phyloP scores from a whole-genome alignment of 2,113 vertebrate species.

The Fulmarus glacialis region DNA sequence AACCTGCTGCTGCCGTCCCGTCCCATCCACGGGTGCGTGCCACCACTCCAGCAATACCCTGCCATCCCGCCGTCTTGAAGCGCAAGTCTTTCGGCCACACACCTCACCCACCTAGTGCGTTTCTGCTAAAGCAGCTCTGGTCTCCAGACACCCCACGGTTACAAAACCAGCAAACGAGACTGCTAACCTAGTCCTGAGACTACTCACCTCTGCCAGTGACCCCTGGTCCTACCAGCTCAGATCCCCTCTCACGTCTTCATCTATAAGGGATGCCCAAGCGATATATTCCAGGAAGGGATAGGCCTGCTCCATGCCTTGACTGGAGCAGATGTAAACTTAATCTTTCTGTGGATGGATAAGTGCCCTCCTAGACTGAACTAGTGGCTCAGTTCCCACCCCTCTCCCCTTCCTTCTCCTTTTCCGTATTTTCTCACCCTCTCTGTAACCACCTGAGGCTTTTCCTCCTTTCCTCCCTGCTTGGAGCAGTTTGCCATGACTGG shows the following conservation, averaged over 20 bases:
- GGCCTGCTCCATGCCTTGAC: neutral
- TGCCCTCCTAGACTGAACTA: neutral
- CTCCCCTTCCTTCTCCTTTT: neutral
- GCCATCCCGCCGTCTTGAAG: neutral
- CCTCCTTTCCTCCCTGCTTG: neutral
- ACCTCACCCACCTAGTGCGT: rapidly evolving
- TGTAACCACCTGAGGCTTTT: slow-evolving; percentile 25
- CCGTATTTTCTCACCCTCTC: neutral
- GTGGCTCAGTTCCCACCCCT: neutral
- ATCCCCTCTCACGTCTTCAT: neutral
- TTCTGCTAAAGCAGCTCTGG: neutral
- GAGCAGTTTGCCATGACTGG: neutral
- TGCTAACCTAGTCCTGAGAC: neutral
- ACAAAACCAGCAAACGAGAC: neutral
- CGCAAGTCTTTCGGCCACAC: neutral
- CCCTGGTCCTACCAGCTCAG: neutral
- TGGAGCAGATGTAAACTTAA: neutral
- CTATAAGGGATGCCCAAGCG: neutral
- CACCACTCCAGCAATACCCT: neutral
- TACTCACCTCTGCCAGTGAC: neutral
- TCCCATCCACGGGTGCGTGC: neutral
- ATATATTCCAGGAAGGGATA: neutral
- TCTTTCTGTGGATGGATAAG: neutral
- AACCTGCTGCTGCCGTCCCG: neutral
- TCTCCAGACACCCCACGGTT: neutral